phyloP scores from a whole-genome alignment of 2,113 vertebrate species.

The Sula dactylatra region DNA sequence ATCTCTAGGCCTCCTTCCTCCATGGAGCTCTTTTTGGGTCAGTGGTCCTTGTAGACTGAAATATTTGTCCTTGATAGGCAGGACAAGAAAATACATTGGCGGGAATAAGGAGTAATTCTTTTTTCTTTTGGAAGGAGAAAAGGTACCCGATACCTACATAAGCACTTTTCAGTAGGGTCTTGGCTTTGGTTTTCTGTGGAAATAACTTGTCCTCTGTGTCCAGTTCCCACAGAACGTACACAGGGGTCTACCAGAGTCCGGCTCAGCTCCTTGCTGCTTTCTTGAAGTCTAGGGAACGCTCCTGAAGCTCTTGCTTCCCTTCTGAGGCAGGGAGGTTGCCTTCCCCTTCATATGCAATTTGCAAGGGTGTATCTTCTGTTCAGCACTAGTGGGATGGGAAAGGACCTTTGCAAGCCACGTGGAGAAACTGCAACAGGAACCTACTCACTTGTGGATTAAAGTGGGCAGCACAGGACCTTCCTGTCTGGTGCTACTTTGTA shows the following conservation, averaged over 20 bases:
- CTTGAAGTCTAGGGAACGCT: not conserved
- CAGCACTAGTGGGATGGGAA: not conserved
- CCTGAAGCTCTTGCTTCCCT: not conserved
- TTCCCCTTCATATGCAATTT: not conserved
- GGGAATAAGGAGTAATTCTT: not conserved
- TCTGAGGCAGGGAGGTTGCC: not conserved
- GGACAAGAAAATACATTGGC: not conserved
- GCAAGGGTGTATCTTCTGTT: not conserved
- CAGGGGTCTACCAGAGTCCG: fast-evolving
- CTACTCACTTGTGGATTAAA: not conserved
- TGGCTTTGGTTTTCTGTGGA: not conserved
- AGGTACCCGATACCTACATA: not conserved
- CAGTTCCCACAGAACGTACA: not conserved
- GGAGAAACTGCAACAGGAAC: not conserved
- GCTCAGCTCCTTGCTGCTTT: not conserved
- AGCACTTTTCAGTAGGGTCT: not conserved
- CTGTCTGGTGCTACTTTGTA: not conserved
- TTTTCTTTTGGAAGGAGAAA: not conserved
- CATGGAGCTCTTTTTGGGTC: not conserved
- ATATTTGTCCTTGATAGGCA: not conserved
- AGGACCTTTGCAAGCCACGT: not conserved
- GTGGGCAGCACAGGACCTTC: not conserved
- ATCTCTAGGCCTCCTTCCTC: not conserved
- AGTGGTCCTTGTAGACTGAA: not conserved
- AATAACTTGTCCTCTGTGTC: not conserved